These are phyloP conservation scores for Muntiacus muntjak DNA, from an alignment of 2,113 vertebrate species.

Conservation along the genomic window DNA sequence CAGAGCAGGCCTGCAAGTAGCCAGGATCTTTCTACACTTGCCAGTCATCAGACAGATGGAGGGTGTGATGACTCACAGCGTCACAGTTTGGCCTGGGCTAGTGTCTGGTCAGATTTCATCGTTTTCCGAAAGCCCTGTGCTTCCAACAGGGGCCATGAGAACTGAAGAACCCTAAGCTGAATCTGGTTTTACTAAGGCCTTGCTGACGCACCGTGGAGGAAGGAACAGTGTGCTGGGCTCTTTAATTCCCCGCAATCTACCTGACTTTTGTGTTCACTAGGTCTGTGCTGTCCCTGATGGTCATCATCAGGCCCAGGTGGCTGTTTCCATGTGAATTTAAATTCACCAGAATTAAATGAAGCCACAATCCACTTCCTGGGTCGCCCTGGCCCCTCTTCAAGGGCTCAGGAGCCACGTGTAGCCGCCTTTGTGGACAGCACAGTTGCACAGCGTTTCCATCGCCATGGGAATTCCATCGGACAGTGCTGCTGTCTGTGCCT, in stretches of 20 bases:
- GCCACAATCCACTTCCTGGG: background rate
- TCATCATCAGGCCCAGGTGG: fast-evolving
- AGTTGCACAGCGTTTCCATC: fast-evolving
- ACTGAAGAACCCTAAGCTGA: background rate
- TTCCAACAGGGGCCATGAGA: background rate
- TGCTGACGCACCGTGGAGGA: background rate
- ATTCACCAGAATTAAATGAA: background rate
- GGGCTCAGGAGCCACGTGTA: background rate
- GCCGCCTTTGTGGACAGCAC: background rate
- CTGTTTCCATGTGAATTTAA: background rate
- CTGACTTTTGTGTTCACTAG: background rate
- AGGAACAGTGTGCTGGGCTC: fast-evolving
- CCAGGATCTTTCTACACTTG: background rate
- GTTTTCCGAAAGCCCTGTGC: background rate
- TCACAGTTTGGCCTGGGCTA: fast-evolving
- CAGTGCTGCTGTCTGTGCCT: fast-evolving
- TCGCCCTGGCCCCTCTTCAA: background rate
- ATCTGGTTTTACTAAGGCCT: background rate
- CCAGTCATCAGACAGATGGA: background rate
- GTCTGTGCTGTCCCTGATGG: too few species aligned
- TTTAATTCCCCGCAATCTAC: fast-evolving
- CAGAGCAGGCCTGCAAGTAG: conserved; percentile 6
- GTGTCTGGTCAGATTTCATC: background rate
- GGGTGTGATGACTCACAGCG: background rate
- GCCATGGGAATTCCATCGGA: fast-evolving